Conservation (phyloP, 2,888 invertebrate genomes). For the Drosophila formosana region DNA sequence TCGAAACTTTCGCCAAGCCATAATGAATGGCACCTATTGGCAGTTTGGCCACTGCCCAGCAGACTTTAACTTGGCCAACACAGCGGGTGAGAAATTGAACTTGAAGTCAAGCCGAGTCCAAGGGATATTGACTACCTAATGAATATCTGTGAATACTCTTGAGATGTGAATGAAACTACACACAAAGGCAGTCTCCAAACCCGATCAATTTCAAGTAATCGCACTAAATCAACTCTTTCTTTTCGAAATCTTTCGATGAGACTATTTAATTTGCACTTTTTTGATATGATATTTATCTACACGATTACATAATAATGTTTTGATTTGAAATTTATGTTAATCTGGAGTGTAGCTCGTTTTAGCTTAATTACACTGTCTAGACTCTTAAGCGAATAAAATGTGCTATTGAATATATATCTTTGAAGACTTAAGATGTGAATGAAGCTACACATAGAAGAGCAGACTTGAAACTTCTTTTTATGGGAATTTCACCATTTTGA, state of each 20-base stretch:
- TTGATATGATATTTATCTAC: neutral
- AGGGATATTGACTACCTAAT: constrained; percentile 4
- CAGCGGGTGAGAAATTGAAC: constrained; percentile 57
- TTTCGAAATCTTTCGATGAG: neutral
- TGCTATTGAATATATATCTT: no score
- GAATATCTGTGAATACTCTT: neutral
- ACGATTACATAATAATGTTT: no score
- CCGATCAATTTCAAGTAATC: neutral
- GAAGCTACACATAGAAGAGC: no score
- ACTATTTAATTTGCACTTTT: neutral
- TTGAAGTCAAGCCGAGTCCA: constrained; percentile 12
- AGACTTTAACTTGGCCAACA: constrained; percentile 10
- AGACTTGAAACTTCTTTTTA: no score
- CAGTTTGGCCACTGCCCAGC: constrained; percentile 30
- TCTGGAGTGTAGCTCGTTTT: no score
- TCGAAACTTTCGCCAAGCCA: constrained; percentile 68
- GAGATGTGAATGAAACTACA: neutral
- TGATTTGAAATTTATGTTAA: no score
- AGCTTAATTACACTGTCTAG: no score
- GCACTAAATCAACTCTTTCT: neutral
- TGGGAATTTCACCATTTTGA: no score
- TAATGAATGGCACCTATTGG: constrained; percentile 57
- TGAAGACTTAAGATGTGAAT: no score
- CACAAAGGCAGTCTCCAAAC: neutral
- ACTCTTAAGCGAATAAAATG: no score